Conservation (phyloP, 1,140 invertebrate genomes). For the Mercenaria mercenaria region DNA sequence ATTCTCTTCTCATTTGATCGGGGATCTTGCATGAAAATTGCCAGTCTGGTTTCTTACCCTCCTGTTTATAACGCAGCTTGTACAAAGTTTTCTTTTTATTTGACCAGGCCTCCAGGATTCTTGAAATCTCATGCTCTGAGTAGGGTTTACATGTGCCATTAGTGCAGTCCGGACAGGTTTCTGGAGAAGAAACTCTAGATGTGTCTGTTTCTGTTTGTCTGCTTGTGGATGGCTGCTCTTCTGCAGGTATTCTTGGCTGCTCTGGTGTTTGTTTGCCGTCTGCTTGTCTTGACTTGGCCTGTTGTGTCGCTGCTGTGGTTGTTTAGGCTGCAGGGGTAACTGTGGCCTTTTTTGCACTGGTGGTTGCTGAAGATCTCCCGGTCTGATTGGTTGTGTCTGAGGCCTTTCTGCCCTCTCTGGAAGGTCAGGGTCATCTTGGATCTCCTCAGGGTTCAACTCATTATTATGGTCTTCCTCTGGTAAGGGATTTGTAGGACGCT, state of each 20-base stretch:
- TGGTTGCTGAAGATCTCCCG: neutral
- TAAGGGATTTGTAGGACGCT: constrained; percentile 8
- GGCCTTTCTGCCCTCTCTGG: neutral
- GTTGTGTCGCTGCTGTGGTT: neutral
- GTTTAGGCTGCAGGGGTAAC: neutral
- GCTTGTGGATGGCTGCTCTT: neutral
- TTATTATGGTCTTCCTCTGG: constrained; percentile 4
- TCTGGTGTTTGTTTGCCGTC: neutral
- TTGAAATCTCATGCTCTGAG: neutral
- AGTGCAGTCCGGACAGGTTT: neutral
- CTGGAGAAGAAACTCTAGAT: neutral
- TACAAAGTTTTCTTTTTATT: neutral
- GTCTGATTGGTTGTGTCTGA: neutral
- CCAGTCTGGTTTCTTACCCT: neutral
- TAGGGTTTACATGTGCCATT: neutral
- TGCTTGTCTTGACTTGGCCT: too few species aligned
- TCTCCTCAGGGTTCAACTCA: neutral
- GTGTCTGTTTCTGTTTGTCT: neutral
- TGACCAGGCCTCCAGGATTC: neutral
- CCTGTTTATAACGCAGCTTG: neutral
- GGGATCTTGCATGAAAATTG: constrained; percentile 41
- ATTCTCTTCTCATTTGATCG: neutral
- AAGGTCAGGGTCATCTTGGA: neutral
- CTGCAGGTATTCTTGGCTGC: neutral
- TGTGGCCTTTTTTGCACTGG: neutral